These are phyloP conservation scores for Helicorthomorpha holstii DNA, from an alignment of 1,140 invertebrate species.

Conservation along the genomic window DNA sequence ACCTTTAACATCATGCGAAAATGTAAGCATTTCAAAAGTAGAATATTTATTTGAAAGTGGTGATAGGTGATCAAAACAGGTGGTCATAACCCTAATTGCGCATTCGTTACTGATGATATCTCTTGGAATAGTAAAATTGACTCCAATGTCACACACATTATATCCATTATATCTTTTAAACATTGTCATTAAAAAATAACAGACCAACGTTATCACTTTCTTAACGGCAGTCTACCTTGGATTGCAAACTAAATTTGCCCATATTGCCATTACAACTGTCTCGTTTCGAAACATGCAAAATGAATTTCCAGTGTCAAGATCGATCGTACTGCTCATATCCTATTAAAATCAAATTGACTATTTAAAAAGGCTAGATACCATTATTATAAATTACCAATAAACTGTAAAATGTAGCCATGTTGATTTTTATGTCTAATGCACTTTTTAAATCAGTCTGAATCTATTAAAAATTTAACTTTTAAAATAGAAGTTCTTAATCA, in stretches of 20 bases:
- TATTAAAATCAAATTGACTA: no score
- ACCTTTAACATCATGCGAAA: no score
- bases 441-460: no score
- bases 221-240: neutral
- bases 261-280: neutral
- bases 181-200: neutral
- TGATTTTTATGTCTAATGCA: no score
- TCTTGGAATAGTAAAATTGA: neutral
- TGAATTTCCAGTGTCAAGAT: neutral
- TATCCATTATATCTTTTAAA: neutral
- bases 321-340: neutral
- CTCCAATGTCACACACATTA: neutral
- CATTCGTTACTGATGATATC: neutral
- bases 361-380: no score
- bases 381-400: no score
- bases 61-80: neutral
- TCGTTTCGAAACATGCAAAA: neutral
- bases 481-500: no score
- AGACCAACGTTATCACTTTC: neutral
- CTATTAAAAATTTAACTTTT: no score
- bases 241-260: neutral
- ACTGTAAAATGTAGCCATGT: no score
- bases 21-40: no score
- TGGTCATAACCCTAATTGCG: neutral
- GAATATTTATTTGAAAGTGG: no score